These are phyloP conservation scores for Corythornis madagascariensis DNA, from an alignment of 2,113 vertebrate species.

Conservation along the genomic window DNA sequence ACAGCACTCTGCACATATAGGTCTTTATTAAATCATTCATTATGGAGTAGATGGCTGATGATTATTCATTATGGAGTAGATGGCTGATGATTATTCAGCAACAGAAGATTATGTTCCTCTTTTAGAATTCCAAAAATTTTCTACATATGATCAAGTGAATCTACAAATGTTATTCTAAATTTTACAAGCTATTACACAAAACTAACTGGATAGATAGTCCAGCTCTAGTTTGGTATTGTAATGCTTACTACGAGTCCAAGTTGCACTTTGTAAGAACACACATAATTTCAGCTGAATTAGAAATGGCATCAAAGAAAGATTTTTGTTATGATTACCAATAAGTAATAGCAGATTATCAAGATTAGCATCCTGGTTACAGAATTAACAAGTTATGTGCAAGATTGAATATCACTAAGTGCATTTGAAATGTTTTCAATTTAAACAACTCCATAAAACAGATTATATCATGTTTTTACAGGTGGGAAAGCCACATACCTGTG, in stretches of 20 bases:
- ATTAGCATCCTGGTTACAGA: background rate
- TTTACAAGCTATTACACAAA: background rate
- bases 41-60: background rate
- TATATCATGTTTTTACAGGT: background rate
- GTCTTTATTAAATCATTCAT: background rate
- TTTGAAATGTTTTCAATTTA: background rate
- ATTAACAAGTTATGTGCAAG: background rate
- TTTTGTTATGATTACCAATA: background rate
- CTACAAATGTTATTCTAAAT: background rate
- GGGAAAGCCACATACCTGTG: slow-evolving; percentile 57
- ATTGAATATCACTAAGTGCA: background rate
- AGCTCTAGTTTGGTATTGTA: background rate
- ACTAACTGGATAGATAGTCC: background rate
- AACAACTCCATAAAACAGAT: background rate
- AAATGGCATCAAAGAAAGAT: background rate
- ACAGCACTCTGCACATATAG: background rate
- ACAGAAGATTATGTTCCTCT: background rate
- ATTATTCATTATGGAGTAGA: background rate
- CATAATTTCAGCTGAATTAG: background rate
- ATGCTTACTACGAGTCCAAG: background rate
- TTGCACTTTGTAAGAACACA: background rate
- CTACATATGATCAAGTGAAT: background rate
- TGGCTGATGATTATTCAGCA: background rate
- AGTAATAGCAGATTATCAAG: background rate
- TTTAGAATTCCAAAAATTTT: background rate